These are phyloP conservation scores for Ricordea florida DNA, from an alignment of 92 coral and sea anemone species.

Conservation along the genomic window DNA sequence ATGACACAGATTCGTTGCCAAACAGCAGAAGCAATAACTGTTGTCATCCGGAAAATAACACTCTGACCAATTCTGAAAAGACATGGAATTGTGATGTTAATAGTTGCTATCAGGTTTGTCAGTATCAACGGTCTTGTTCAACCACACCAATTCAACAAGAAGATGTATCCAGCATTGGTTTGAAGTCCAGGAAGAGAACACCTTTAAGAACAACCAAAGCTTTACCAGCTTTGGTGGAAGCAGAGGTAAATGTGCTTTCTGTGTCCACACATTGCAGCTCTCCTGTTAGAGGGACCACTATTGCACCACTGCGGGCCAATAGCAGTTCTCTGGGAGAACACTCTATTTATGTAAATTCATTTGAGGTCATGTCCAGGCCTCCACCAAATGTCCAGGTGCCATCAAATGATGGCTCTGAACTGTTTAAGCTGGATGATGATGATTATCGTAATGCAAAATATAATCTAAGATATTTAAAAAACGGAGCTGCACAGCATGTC, in stretches of 20 bases:
- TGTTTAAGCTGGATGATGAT: not conserved
- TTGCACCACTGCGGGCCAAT: constrained; percentile 11
- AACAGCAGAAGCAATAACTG: not conserved
- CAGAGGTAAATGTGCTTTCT: not conserved
- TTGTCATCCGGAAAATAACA: not conserved
- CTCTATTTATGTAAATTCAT: constrained; percentile 33
- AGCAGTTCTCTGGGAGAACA: constrained; percentile 16
- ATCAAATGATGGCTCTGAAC: not conserved
- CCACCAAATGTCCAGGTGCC: constrained; percentile 26
- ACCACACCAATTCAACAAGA: not conserved
- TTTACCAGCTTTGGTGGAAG: not conserved
- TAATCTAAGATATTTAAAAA: not conserved
- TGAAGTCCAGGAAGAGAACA: not conserved
- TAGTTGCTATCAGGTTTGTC: not conserved
- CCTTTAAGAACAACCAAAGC: not conserved
- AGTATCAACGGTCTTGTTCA: not conserved
- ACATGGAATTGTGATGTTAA: too few relatives aligned
- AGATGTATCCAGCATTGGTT: not conserved
- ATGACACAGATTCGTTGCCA: not conserved
- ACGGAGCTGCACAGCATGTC: not conserved
- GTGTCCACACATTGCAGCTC: not conserved
- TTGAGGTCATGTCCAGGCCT: constrained; percentile 35
- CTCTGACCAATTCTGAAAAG: not conserved
- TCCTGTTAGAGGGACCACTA: not conserved
- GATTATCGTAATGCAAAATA: not conserved